Conservation (phyloP, 2,797 vertebrate genomes). For the Fistularia commersonii region DNA sequence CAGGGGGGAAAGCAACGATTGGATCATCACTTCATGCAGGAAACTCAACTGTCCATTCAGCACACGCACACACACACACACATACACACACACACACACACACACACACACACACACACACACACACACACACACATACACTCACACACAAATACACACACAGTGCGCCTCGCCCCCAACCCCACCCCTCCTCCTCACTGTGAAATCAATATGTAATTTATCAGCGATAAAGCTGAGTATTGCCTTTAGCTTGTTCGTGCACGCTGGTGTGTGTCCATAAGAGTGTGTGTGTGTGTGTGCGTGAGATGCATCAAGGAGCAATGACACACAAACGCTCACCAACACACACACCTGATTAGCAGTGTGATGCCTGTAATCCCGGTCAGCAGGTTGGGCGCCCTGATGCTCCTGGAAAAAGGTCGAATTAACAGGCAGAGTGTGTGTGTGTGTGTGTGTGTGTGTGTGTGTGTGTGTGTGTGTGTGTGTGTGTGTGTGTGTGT, state of each 20-base stretch:
- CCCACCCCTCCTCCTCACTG: slow-evolving; percentile 5
- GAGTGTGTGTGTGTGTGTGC: slow-evolving; percentile 5
- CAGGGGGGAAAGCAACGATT: slow-evolving; percentile 26
- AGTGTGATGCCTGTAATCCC: background rate
- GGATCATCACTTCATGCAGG: slow-evolving; percentile 39
- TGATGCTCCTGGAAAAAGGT: too few species aligned
- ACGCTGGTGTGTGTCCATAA: too few species aligned
- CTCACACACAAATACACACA: background rate
- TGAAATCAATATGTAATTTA: slow-evolving; percentile 63
- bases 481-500: too few species aligned
- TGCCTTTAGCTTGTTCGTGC: slow-evolving; percentile 30
- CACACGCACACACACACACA: too few species aligned
- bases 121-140: background rate
- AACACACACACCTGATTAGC: slow-evolving; percentile 23
- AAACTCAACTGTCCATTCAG: slow-evolving; percentile 54
- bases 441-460: too few species aligned
- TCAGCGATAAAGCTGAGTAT: slow-evolving; percentile 49
- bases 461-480: too few species aligned
- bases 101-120: background rate
- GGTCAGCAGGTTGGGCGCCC: too few species aligned
- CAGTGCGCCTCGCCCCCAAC: too few species aligned
- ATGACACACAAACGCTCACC: background rate
- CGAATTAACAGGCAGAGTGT: too few species aligned
- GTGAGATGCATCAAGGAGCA: slow-evolving; percentile 2
- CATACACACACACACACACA: background rate